Evolutionary conservation across 2,113 vertebrate genomes (phyloP).

Genomic region (Neogobius melanostomus): DNA sequence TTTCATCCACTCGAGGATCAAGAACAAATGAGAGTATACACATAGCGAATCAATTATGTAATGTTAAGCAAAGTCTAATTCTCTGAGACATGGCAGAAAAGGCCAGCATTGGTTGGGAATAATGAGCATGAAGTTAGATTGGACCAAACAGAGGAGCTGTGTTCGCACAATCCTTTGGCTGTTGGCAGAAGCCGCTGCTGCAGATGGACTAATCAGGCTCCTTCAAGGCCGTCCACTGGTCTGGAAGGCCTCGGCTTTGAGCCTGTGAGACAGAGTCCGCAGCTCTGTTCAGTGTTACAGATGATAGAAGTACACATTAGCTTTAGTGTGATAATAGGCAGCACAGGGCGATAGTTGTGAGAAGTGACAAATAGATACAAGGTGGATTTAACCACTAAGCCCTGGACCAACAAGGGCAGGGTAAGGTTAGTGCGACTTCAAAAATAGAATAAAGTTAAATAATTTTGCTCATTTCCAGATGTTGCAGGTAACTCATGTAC

Average conservation of each 20-base stretch:
- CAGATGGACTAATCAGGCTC: slow-evolving; percentile 68
- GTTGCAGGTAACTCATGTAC: slow-evolving; percentile 65
- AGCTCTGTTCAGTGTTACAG: slow-evolving; percentile 40
- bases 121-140: slow-evolving; percentile 61
- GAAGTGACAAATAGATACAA: slow-evolving; percentile 69
- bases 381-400: slow-evolving; percentile 66
- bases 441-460: slow-evolving; percentile 60
- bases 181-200: slow-evolving; percentile 53
- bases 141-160: slow-evolving; percentile 55
- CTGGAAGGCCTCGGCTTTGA: slow-evolving; percentile 56
- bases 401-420: slow-evolving; percentile 47
- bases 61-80: slow-evolving; percentile 62
- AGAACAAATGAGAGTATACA: slow-evolving; percentile 56
- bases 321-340: slow-evolving; percentile 52
- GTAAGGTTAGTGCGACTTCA: slow-evolving; percentile 47
- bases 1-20: slow-evolving; percentile 50
- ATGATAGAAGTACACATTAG: slow-evolving; percentile 17
- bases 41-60: slow-evolving; percentile 60
- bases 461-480: slow-evolving; percentile 74
- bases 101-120: slow-evolving; percentile 44
- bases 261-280: slow-evolving; percentile 47
- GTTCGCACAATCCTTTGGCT: slow-evolving; percentile 63
- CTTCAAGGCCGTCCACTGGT: slow-evolving; percentile 63
- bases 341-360: slow-evolving; percentile 44
- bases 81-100: slow-evolving; percentile 37